These are phyloP conservation scores for Chrysocyon brachyurus DNA, from an alignment of 2,797 vertebrate genomes.

Conservation along the genomic window DNA sequence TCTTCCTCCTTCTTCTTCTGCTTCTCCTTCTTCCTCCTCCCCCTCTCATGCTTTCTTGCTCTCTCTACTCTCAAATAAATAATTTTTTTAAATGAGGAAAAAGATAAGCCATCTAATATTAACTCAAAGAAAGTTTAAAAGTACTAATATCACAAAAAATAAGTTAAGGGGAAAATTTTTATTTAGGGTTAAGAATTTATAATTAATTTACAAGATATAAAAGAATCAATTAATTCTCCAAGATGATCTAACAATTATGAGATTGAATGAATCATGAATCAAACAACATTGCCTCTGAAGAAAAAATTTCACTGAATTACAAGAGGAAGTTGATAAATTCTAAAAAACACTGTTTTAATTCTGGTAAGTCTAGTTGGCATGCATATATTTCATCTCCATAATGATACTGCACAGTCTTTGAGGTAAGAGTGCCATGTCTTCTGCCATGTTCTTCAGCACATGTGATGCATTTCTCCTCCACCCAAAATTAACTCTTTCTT, in stretches of 20 bases:
- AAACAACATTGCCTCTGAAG: conserved; percentile 29
- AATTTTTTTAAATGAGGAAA: not conserved
- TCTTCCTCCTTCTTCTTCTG: no score
- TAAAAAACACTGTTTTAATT: not conserved
- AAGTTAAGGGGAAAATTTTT: not conserved
- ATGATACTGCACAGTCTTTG: not conserved
- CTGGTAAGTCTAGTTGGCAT: not conserved
- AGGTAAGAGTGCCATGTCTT: not conserved
- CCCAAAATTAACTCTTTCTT: not conserved
- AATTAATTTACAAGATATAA: conserved; percentile 39
- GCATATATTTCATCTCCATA: not conserved
- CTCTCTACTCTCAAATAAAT: no score
- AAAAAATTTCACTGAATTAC: conserved; percentile 40
- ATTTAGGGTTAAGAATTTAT: not conserved
- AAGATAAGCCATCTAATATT: not conserved
- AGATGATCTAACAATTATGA: not conserved
- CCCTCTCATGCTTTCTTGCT: no score
- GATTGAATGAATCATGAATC: conserved; percentile 32
- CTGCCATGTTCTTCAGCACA: not conserved
- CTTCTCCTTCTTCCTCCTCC: no score
- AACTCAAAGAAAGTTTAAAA: conserved; percentile 30
- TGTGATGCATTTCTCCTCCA: not conserved
- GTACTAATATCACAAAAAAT: not conserved
- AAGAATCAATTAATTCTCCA: not conserved
- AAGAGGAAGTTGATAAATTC: conserved; percentile 26